phyloP scores from a whole-genome alignment of 2,888 invertebrate species.

The Euplagia quadripunctaria region DNA sequence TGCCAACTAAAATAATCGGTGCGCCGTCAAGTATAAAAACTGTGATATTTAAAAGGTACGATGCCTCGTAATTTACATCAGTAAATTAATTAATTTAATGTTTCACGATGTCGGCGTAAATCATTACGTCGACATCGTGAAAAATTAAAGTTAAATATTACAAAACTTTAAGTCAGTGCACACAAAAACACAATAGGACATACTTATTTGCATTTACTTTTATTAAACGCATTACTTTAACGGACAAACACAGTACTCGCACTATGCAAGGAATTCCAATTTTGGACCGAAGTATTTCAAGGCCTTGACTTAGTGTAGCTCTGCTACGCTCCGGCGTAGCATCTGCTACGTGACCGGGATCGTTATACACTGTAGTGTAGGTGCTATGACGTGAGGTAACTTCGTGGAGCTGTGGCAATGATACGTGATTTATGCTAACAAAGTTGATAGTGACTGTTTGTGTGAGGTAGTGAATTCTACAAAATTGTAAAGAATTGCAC shows the following conservation, averaged over 20 bases:
- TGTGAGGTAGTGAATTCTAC: background rate
- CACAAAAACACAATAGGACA: background rate
- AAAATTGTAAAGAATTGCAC: background rate
- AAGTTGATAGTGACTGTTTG: background rate
- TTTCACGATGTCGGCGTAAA: too few relatives aligned
- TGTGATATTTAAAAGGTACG: too few relatives aligned
- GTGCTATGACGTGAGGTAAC: slow-evolving; percentile 16
- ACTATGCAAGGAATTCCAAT: slow-evolving; percentile 44
- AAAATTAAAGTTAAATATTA: background rate
- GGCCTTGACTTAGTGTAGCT: slow-evolving; percentile 20
- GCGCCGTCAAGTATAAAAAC: too few relatives aligned
- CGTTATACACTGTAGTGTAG: slow-evolving; percentile 30
- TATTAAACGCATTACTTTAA: slow-evolving; percentile 3
- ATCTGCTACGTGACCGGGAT: slow-evolving; percentile 44
- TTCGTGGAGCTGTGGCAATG: background rate
- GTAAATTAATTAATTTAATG: too few relatives aligned
- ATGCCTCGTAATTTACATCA: too few relatives aligned
- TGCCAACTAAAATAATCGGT: too few relatives aligned
- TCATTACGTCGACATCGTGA: background rate
- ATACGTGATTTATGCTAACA: background rate
- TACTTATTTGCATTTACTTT: slow-evolving; percentile 11
- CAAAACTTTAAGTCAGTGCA: background rate
- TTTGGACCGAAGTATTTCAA: slow-evolving; percentile 35
- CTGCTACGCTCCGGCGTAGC: slow-evolving; percentile 44
- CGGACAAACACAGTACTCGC: slow-evolving; percentile 20